These are phyloP conservation scores for Marisa cornuarietis DNA, from an alignment of 1,140 invertebrate species.

Conservation along the genomic window DNA sequence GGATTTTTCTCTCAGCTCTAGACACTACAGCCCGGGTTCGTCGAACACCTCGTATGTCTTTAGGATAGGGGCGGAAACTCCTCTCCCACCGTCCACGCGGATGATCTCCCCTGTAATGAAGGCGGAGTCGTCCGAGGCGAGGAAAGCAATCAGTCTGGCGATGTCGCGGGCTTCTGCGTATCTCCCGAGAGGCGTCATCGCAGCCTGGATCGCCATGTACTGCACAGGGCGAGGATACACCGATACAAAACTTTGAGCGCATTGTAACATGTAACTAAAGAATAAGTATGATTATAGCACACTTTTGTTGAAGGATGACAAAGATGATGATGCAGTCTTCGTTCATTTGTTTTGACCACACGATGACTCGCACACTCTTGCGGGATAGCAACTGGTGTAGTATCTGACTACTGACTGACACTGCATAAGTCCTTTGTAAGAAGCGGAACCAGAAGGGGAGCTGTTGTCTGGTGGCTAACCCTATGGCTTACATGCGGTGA, in stretches of 20 bases:
- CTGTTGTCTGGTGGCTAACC: too few relatives aligned
- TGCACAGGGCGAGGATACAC: background rate
- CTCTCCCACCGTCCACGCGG: slow-evolving; percentile 12
- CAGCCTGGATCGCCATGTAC: slow-evolving; percentile 1
- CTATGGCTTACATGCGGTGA: too few relatives aligned
- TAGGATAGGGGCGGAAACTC: slow-evolving; percentile 1
- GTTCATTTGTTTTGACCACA: background rate
- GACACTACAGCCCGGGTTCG: background rate
- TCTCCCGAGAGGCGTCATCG: slow-evolving; percentile 1
- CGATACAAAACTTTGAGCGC: background rate
- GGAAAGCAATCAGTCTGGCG: slow-evolving; percentile 4
- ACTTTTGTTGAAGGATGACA: background rate
- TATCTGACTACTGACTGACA: too few relatives aligned
- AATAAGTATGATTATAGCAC: background rate
- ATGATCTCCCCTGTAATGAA: slow-evolving; percentile 20
- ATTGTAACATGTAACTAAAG: background rate
- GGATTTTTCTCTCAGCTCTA: too few relatives aligned
- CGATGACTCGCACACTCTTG: background rate
- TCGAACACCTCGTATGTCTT: background rate
- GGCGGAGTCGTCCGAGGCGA: slow-evolving; percentile 14
- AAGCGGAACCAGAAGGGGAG: too few relatives aligned
- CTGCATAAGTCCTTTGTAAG: too few relatives aligned
- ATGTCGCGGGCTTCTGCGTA: slow-evolving; percentile 3
- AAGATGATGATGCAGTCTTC: background rate
- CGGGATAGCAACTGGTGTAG: too few relatives aligned